Evolutionary conservation across 2,797 vertebrate genomes (phyloP).

Genomic region (Echiichthys vipera): DNA sequence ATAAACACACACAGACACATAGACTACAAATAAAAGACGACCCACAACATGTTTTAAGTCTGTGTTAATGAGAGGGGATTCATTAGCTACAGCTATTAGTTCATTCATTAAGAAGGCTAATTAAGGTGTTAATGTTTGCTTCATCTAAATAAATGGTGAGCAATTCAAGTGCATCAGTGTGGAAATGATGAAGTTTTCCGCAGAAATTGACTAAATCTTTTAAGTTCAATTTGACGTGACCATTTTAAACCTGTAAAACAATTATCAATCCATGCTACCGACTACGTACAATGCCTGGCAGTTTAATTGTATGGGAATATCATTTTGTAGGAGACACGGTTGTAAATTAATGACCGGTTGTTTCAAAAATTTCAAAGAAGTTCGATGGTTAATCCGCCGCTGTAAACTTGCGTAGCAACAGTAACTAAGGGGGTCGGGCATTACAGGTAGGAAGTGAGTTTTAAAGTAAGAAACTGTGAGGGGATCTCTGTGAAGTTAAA

Average conservation of each 20-base stretch:
- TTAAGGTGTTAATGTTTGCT: conserved; percentile 9
- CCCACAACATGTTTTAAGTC: conserved; percentile 1
- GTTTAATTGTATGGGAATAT: too few species aligned
- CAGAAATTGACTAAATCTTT: conserved; percentile 1
- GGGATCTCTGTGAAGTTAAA: conserved; percentile 10
- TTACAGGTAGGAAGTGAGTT: too few species aligned
- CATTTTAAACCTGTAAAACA: conserved; percentile 9
- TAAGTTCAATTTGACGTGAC: not conserved
- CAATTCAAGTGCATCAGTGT: conserved; percentile 3
- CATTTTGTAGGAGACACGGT: too few species aligned
- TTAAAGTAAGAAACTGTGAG: too few species aligned
- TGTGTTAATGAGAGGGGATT: conserved; percentile 20
- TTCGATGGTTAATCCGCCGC: not conserved
- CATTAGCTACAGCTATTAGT: conserved; percentile 44
- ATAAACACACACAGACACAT: too few species aligned
- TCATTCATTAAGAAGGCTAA: conserved; percentile 45
- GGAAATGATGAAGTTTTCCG: conserved; percentile 11
- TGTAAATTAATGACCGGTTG: not conserved
- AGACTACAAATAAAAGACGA: not conserved
- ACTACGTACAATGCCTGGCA: too few species aligned
- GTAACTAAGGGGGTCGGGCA: not conserved
- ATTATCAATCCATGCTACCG: not conserved
- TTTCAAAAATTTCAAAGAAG: not conserved
- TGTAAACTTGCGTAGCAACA: not conserved
- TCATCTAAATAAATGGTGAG: not conserved